Percentiles rank a stretch among this genome's conserved stretches.
Evolutionary conservation across 2,113 vertebrate genomes (phyloP).

Genomic region (Ursus arctos): DNA sequence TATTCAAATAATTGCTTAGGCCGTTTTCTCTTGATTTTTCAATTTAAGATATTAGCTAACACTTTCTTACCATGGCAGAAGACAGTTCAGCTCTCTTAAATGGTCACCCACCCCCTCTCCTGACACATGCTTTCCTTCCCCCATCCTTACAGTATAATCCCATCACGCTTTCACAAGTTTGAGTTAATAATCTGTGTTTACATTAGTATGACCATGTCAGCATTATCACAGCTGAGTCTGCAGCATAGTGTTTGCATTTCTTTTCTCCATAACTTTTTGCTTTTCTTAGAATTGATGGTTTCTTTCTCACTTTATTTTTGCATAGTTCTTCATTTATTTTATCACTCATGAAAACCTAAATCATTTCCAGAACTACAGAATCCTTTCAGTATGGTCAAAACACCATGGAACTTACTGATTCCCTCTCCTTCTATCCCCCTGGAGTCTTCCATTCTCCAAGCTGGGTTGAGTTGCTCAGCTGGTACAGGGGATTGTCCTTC

Average conservation of each 20-base stretch:
- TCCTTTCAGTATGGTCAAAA: background rate
- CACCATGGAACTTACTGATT: background rate
- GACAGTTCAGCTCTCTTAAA: background rate
- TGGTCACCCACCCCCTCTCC: background rate
- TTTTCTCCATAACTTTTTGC: background rate
- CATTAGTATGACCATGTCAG: background rate
- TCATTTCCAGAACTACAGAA: background rate
- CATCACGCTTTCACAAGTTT: background rate
- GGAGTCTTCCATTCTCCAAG: background rate
- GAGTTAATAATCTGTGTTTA: background rate
- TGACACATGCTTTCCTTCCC: background rate
- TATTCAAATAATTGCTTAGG: background rate
- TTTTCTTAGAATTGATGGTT: background rate
- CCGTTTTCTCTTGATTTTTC: slow-evolving; percentile 18
- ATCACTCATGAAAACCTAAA: background rate
- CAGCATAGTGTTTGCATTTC: background rate
- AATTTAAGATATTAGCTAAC: background rate
- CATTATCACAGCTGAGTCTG: background rate
- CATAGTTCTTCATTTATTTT: background rate
- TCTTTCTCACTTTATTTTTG: background rate
- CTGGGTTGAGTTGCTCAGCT: background rate
- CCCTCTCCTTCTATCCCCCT: background rate
- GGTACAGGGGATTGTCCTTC: background rate
- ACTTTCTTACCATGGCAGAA: background rate
- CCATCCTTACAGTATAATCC: background rate